Conservation (phyloP, 1,140 invertebrate genomes). For the Halyomorpha halys region DNA sequence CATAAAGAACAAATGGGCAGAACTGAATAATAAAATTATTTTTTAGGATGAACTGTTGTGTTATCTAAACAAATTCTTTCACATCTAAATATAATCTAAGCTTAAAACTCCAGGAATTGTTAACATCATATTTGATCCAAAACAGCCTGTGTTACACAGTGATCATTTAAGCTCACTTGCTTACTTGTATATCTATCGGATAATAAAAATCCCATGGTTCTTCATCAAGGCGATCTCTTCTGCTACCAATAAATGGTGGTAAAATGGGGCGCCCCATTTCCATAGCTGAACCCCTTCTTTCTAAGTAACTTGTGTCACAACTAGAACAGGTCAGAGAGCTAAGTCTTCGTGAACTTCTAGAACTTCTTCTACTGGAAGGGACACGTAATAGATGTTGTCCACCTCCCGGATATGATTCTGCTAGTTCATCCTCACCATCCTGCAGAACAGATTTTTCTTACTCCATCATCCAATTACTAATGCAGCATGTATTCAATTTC, state of each 20-base stretch:
- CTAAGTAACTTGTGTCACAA: conserved; percentile 67
- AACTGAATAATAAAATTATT: no score
- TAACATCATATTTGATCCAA: no score
- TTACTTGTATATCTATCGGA: conserved; percentile 57
- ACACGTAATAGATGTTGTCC: conserved; percentile 34
- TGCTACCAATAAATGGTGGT: conserved; percentile 37
- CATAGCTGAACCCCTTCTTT: conserved; percentile 62
- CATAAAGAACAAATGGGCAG: no score
- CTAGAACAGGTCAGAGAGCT: conserved; percentile 72
- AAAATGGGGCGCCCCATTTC: conserved; percentile 51
- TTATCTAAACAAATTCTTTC: no score
- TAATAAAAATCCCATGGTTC: conserved; percentile 52
- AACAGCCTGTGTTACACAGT: no score
- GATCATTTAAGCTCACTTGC: background rate
- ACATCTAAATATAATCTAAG: no score
- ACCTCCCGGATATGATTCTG: conserved; percentile 62
- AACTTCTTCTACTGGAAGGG: conserved; percentile 35
- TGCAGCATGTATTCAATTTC: no score
- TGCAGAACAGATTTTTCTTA: conserved; percentile 35
- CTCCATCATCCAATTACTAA: no score
- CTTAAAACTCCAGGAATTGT: no score
- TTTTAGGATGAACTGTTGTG: no score
- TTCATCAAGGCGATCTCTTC: conserved; percentile 30
- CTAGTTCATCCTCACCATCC: conserved; percentile 50
- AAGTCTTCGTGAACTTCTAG: conserved; percentile 49